Evolutionary conservation across 2,113 vertebrate genomes (phyloP).

Genomic region (Macrotus californicus): DNA sequence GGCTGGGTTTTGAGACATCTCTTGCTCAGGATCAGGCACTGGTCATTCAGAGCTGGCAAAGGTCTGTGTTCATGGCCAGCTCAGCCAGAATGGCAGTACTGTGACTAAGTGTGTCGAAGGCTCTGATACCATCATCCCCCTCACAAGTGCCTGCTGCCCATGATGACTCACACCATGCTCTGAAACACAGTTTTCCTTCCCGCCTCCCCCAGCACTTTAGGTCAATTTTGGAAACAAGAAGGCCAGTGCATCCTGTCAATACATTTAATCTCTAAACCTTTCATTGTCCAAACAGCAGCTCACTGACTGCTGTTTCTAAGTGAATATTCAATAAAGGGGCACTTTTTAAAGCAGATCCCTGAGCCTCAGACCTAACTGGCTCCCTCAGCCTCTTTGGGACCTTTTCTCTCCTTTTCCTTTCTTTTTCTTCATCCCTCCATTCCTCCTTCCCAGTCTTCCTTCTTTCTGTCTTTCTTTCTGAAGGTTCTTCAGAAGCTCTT

Average conservation of each 20-base stretch:
- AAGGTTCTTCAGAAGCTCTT: neutral
- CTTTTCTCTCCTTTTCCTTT: neutral
- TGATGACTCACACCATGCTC: accelerated
- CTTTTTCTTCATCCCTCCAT: neutral
- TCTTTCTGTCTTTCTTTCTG: neutral
- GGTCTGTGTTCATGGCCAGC: neutral
- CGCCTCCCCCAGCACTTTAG: neutral
- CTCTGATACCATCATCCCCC: accelerated
- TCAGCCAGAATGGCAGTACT: accelerated
- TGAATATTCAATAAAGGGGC: accelerated
- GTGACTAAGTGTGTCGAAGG: accelerated
- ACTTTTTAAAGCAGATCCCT: neutral
- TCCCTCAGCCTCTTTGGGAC: too few relatives aligned
- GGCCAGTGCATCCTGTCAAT: accelerated
- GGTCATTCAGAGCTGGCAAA: neutral
- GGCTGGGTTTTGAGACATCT: too few relatives aligned
- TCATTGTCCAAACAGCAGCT: neutral
- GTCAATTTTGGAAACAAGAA: neutral
- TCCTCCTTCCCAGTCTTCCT: neutral
- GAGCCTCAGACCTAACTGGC: accelerated
- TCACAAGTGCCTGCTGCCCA: neutral
- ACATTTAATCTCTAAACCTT: neutral
- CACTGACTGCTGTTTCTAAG: neutral
- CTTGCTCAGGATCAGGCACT: neutral
- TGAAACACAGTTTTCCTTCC: accelerated